phyloP scores from a whole-genome alignment of 2,113 vertebrate genomes.

The Cyprinodon brontotheroides region DNA sequence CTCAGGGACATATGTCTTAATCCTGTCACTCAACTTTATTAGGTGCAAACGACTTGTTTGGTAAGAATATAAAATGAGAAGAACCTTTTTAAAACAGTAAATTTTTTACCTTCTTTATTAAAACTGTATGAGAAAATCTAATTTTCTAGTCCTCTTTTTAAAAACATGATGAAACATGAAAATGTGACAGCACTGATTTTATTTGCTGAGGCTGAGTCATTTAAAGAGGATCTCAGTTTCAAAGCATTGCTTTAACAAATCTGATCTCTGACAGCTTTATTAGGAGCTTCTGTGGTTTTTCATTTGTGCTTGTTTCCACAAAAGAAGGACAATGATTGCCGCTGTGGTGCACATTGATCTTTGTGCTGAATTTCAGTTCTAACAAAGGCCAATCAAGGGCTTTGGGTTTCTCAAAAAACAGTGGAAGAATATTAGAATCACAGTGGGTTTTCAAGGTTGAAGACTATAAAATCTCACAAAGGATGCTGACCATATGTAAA shows the following conservation, averaged over 20 bases:
- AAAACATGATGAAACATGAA: not conserved
- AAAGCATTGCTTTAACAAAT: conserved; percentile 26
- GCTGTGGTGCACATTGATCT: conserved; percentile 51
- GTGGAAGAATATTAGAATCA: conserved; percentile 25
- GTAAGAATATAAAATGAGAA: too few relatives aligned
- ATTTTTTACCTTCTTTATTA: not conserved
- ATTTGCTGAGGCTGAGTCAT: not conserved
- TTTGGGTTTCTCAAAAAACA: conserved; percentile 25
- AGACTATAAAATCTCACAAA: conserved; percentile 15
- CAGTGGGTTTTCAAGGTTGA: conserved; percentile 32
- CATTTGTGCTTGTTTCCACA: conserved; percentile 38
- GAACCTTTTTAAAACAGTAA: too few relatives aligned
- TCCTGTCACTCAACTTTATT: too few relatives aligned
- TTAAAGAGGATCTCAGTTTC: conserved; percentile 12
- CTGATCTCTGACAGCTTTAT: conserved; percentile 53
- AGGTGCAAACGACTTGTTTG: too few relatives aligned
- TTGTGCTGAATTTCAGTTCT: conserved; percentile 35
- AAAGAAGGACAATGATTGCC: conserved; percentile 37
- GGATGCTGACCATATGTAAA: conserved; percentile 31
- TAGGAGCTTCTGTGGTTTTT: conserved; percentile 35
- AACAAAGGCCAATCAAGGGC: conserved; percentile 62
- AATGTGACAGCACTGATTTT: not conserved
- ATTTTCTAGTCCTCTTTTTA: not conserved
- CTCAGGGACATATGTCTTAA: too few relatives aligned
- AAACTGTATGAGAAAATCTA: not conserved